Conservation (phyloP, 2,888 invertebrate genomes). For the Agrotis clavis region DNA sequence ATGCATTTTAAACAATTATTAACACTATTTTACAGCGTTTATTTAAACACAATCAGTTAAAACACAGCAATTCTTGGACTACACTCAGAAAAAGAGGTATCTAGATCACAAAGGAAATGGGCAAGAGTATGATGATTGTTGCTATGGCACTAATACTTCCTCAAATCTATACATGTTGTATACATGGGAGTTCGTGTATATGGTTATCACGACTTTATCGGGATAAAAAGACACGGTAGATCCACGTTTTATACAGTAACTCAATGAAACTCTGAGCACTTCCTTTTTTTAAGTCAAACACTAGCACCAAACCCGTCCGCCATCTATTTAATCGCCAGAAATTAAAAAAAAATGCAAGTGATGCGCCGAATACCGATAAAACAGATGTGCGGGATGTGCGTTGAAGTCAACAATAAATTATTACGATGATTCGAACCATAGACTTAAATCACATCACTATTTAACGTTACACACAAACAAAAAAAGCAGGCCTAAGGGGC, state of each 20-base stretch:
- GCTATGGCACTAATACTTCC: conserved; percentile 77
- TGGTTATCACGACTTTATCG: conserved; percentile 25
- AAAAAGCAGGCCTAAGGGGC: no score
- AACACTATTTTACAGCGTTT: conserved; percentile 35
- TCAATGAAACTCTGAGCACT: conserved; percentile 42
- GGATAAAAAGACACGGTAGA: conserved; percentile 18
- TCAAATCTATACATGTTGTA: conserved; percentile 29
- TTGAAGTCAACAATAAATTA: neutral
- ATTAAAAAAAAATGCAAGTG: conserved; percentile 41
- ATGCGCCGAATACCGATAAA: conserved; percentile 17
- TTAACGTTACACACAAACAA: no score
- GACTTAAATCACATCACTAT: conserved; percentile 39
- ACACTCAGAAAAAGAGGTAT: conserved; percentile 73
- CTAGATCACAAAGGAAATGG: conserved; percentile 90
- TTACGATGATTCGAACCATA: no score
- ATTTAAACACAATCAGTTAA: conserved; percentile 43
- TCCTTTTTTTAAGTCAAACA: conserved; percentile 52
- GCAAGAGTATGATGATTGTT: conserved; percentile 77
- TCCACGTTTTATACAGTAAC: conserved; percentile 33
- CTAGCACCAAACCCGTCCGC: conserved; percentile 57
- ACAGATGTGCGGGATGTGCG: neutral
- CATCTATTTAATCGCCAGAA: conserved; percentile 41
- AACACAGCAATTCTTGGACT: conserved; percentile 61
- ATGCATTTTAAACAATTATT: conserved; percentile 41
- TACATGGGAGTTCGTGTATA: conserved; percentile 3